Evolutionary conservation across 2,113 vertebrate genomes (phyloP).

Genomic region (Etheostoma cragini): DNA sequence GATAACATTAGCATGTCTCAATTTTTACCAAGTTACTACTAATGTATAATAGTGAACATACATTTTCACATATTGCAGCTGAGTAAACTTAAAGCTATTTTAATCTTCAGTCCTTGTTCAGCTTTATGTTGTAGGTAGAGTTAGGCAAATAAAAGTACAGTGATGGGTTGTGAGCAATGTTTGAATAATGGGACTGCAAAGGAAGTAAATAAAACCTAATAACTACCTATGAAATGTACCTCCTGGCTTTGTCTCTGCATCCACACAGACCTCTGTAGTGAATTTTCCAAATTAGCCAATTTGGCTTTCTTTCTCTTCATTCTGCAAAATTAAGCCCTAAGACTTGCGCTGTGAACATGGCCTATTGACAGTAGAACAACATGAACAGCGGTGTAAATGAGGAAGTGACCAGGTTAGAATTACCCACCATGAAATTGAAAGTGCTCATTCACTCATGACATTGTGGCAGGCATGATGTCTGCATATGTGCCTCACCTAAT

Average conservation of each 20-base stretch:
- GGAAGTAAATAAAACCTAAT: background rate
- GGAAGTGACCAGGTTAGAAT: background rate
- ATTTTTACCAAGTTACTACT: too few relatives aligned
- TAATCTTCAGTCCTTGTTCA: background rate
- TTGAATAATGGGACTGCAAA: background rate
- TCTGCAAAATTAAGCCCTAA: too few relatives aligned
- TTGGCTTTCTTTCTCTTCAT: too few relatives aligned
- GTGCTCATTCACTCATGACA: background rate
- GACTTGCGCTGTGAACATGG: too few relatives aligned
- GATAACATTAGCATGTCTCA: background rate
- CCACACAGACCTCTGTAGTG: too few relatives aligned
- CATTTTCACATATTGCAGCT: background rate
- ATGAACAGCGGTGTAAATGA: background rate
- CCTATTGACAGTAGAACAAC: background rate
- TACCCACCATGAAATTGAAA: background rate
- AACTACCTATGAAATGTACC: background rate
- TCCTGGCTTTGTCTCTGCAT: too few relatives aligned
- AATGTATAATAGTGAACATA: background rate
- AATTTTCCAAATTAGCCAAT: too few relatives aligned
- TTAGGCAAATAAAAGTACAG: background rate
- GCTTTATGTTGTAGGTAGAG: background rate
- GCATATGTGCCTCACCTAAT: slow-evolving; percentile 15
- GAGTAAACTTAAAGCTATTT: too few relatives aligned
- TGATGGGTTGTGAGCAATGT: background rate
- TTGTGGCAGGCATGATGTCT: slow-evolving; percentile 25